Percentiles rank a stretch among this genome's conserved stretches.
Conservation (phyloP, 1,140 invertebrate species). For the Brachionus koreanus region DNA sequence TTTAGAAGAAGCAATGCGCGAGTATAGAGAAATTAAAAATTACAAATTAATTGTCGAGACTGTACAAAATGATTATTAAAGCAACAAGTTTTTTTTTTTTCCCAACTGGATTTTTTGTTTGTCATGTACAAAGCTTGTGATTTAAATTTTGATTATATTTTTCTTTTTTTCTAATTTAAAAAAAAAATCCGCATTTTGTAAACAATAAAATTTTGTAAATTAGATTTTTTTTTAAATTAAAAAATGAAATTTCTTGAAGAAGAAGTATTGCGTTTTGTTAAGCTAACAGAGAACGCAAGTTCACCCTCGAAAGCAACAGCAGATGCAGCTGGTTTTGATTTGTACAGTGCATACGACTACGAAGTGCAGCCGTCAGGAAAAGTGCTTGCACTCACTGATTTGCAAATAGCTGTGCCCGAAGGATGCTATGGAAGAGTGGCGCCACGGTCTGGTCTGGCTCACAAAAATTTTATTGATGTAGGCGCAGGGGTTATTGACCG, state of each 20-base stretch:
- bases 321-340: slow-evolving; percentile 43
- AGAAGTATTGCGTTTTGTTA: slow-evolving; percentile 25
- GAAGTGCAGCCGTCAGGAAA: slow-evolving; percentile 34
- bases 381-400: slow-evolving; percentile 67
- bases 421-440: slow-evolving; percentile 92
- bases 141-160: not conserved
- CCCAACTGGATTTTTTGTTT: not conserved
- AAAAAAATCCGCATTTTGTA: not conserved
- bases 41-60: slow-evolving; percentile 10
- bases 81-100: not conserved
- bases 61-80: slow-evolving; percentile 21
- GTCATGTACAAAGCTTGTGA: not conserved
- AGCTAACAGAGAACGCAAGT: not conserved
- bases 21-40: slow-evolving; percentile 1
- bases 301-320: not conserved
- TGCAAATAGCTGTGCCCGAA: slow-evolving; percentile 70
- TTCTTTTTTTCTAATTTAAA: not conserved
- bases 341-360: slow-evolving; percentile 40
- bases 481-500: slow-evolving; percentile 89
- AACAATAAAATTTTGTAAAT: slow-evolving; percentile 8
- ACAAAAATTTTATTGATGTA: slow-evolving; percentile 92
- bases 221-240: not conserved
- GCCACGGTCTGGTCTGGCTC: slow-evolving; percentile 87
- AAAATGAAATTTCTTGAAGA: slow-evolving; percentile 38
- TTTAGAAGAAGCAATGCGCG: not conserved